Evolutionary conservation across 2,113 vertebrate genomes (phyloP).

Genomic region (Barnardius zonarius): DNA sequence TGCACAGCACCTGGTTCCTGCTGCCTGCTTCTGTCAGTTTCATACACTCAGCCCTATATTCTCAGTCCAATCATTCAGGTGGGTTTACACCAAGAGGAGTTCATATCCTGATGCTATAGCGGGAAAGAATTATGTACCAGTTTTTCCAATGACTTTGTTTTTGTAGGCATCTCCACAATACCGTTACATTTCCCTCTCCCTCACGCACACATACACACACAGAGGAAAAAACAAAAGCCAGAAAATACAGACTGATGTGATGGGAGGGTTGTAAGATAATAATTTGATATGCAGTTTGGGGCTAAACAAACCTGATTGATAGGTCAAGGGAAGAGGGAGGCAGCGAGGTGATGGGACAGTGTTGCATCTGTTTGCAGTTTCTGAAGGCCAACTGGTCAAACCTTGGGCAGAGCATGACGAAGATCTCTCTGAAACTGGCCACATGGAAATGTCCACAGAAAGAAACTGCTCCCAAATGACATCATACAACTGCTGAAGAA

Average conservation of each 20-base stretch:
- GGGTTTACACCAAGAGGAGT: neutral
- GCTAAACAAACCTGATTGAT: neutral
- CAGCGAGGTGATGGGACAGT: neutral
- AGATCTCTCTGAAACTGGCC: neutral
- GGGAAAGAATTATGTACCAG: neutral
- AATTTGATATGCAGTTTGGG: neutral
- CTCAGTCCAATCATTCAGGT: neutral
- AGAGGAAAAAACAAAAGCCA: fast-evolving
- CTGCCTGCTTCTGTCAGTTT: neutral
- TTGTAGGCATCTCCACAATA: neutral
- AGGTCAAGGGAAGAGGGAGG: neutral
- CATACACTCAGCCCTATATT: neutral
- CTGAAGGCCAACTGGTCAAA: neutral
- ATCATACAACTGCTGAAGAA: neutral
- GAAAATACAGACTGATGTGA: neutral
- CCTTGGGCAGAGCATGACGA: neutral
- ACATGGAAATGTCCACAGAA: neutral
- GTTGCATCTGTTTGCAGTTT: neutral
- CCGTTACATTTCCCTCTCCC: neutral
- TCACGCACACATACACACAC: neutral
- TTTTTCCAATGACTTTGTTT: neutral
- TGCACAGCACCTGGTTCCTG: neutral
- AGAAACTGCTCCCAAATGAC: neutral
- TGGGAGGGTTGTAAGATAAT: neutral
- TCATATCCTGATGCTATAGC: neutral